Percentiles rank a stretch among this genome's conserved stretches.
These are phyloP conservation scores for Miichthys miiuy DNA, from an alignment of 2,797 vertebrate species.

Conservation along the genomic window DNA sequence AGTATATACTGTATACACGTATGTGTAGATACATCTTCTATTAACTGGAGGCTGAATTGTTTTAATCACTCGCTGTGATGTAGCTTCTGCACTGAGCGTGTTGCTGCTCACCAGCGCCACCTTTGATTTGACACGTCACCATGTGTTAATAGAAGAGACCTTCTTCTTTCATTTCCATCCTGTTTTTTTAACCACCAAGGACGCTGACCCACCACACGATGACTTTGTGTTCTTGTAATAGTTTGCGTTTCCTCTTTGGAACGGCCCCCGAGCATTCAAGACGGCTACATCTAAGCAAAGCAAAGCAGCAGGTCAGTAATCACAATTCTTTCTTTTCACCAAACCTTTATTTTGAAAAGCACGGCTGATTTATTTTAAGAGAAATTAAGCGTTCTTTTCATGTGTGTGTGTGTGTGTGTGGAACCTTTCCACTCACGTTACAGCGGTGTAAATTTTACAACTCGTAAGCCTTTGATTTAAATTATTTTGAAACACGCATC, in stretches of 20 bases:
- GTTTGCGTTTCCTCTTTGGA: not conserved
- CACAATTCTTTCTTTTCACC: not conserved
- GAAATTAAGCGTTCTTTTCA: not conserved
- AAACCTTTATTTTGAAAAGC: not conserved
- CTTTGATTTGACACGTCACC: slow-evolving; percentile 1
- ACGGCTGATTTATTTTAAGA: not conserved
- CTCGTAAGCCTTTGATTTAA: not conserved
- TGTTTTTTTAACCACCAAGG: not conserved
- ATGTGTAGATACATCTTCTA: too few relatives aligned
- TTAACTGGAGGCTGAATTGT: not conserved
- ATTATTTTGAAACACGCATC: not conserved
- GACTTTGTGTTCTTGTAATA: not conserved
- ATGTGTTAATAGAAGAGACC: not conserved
- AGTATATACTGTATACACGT: too few relatives aligned
- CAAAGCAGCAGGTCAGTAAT: not conserved
- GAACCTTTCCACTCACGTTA: slow-evolving; percentile 3
- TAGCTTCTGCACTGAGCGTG: not conserved
- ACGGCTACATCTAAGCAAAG: too few relatives aligned
- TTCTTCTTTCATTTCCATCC: not conserved
- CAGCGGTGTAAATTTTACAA: not conserved
- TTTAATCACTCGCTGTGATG: not conserved
- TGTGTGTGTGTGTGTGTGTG: not conserved
- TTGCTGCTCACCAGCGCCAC: not conserved
- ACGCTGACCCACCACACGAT: not conserved
- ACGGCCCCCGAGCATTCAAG: not conserved